These are phyloP conservation scores for Notechis scutatus DNA, from an alignment of 2,113 vertebrate species.

Conservation along the genomic window DNA sequence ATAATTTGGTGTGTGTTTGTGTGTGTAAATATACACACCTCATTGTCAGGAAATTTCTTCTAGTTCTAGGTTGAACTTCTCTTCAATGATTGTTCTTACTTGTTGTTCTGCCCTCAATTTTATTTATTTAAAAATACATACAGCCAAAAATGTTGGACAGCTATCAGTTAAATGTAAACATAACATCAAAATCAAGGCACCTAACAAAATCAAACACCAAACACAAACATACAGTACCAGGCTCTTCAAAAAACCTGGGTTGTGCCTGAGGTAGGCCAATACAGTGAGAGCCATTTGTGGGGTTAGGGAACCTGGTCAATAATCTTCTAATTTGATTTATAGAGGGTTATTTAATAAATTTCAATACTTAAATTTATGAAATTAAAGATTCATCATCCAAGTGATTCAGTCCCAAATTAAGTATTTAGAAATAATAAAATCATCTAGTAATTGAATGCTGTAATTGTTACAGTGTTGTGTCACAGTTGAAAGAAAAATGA, in stretches of 20 bases:
- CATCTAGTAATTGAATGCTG: neutral
- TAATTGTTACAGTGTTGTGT: neutral
- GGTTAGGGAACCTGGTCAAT: neutral
- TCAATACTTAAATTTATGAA: constrained; percentile 51
- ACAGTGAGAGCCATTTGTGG: neutral
- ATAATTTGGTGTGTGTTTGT: neutral
- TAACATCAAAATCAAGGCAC: neutral
- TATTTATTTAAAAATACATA: no score
- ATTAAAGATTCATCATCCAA: constrained; percentile 55
- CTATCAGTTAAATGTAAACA: neutral
- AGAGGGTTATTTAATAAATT: constrained; percentile 54
- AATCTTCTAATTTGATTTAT: constrained; percentile 41
- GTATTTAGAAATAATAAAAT: neutral
- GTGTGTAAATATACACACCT: neutral
- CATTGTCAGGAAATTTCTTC: neutral
- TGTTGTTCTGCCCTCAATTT: neutral
- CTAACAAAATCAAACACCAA: neutral
- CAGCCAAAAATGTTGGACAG: neutral
- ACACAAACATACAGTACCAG: neutral
- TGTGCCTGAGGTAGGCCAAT: neutral
- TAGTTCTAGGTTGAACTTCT: neutral
- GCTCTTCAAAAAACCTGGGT: neutral
- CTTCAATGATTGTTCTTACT: neutral
- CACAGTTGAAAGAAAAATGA: neutral
- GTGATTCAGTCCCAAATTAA: neutral